Evolutionary conservation across 1,140 invertebrate species (phyloP).

Genomic region (Aphaenogaster floridana): DNA sequence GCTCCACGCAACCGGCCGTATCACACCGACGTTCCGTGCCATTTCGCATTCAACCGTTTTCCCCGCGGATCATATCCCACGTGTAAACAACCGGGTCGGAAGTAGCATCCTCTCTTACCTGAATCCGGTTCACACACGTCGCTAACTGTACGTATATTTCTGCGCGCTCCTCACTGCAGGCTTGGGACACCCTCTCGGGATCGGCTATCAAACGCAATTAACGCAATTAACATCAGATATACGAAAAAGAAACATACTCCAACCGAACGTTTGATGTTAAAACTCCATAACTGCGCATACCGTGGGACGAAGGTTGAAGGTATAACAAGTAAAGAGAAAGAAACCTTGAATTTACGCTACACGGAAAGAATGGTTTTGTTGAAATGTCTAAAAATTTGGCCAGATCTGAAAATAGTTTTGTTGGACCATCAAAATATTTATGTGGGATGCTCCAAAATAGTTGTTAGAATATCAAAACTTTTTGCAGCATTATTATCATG

Average conservation of each 20-base stretch:
- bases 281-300: neutral
- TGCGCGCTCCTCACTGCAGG: neutral
- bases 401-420: no score
- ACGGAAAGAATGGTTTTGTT: no score
- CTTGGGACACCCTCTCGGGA: slow-evolving; percentile 23
- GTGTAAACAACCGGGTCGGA: neutral
- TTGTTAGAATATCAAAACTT: no score
- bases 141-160: slow-evolving; percentile 1
- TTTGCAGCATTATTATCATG: no score
- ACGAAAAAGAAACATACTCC: neutral
- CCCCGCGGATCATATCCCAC: slow-evolving; percentile 42
- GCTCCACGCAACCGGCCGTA: slow-evolving; percentile 54
- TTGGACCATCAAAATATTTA: no score
- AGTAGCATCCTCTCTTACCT: slow-evolving; percentile 25
- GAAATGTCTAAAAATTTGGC: no score
- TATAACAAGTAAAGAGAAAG: neutral
- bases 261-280: neutral
- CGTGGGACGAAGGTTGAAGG: neutral
- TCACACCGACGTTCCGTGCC: slow-evolving; percentile 48
- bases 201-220: neutral
- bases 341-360: no score
- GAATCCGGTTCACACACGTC: slow-evolving; percentile 8
- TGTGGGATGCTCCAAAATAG: no score
- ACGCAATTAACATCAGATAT: neutral
- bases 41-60: slow-evolving; percentile 67